Evolutionary conservation across 2,888 invertebrate species (phyloP).

Genomic region (Argyra leucocephala): DNA sequence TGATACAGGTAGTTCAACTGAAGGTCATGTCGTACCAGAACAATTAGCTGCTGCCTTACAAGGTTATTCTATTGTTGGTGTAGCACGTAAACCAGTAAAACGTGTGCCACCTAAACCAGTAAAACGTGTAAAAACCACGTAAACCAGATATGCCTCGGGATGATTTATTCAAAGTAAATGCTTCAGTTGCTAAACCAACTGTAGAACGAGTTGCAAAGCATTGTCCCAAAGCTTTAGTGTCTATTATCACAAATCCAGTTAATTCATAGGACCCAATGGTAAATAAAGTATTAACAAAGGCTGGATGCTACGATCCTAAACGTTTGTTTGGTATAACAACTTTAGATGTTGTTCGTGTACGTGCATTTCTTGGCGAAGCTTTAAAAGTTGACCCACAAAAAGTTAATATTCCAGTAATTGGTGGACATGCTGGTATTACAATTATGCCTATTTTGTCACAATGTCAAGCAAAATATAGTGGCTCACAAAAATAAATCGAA

Average conservation of each 20-base stretch:
- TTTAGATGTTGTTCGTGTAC: slow-evolving; percentile 89
- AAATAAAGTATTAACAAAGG: slow-evolving; percentile 84
- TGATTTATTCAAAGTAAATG: slow-evolving; percentile 97
- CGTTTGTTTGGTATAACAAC: slow-evolving; percentile 94
- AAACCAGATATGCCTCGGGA: slow-evolving; percentile 99
- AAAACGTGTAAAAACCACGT: no score
- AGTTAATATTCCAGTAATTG: slow-evolving; percentile 87
- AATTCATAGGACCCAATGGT: slow-evolving; percentile 98
- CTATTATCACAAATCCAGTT: slow-evolving; percentile 96
- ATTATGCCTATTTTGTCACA: slow-evolving; percentile 95
- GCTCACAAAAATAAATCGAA: slow-evolving; percentile 69
- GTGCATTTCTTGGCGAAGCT: slow-evolving; percentile 88
- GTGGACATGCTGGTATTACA: slow-evolving; percentile 96
- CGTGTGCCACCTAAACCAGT: no score
- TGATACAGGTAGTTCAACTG: slow-evolving; percentile 75
- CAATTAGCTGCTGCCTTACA: slow-evolving; percentile 66
- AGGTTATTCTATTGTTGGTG: no score
- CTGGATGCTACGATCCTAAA: slow-evolving; percentile 81
- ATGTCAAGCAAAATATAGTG: slow-evolving; percentile 69
- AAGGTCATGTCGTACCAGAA: slow-evolving; percentile 64
- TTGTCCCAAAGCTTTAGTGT: slow-evolving; percentile 85
- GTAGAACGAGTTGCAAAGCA: slow-evolving; percentile 67
- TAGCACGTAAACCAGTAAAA: no score
- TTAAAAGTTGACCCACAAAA: slow-evolving; percentile 76
- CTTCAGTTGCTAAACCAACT: slow-evolving; percentile 89